Conservation (phyloP, 2,113 vertebrate genomes). For the Epinephelus lanceolatus region DNA sequence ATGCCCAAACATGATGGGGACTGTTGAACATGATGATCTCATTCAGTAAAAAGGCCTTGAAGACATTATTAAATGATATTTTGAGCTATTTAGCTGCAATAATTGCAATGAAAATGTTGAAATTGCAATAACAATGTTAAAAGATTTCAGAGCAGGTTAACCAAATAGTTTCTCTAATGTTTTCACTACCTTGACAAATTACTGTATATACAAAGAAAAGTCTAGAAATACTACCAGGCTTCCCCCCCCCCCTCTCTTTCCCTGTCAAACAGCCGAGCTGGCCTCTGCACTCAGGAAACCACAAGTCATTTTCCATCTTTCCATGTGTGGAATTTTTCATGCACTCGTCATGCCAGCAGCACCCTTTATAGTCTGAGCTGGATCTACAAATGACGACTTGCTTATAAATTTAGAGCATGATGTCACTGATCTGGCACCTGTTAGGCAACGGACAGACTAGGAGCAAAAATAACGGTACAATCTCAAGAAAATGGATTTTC, state of each 20-base stretch:
- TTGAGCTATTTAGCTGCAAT: constrained; percentile 43
- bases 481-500: constrained; percentile 46
- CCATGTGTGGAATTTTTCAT: constrained; percentile 85
- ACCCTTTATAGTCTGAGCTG: constrained; percentile 69
- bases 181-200: constrained; percentile 76
- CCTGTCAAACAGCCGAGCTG: constrained; percentile 73
- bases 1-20: constrained; percentile 19
- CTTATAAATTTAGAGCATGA: constrained; percentile 81
- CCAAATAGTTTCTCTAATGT: constrained; percentile 56
- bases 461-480: constrained; percentile 36
- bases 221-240: constrained; percentile 63
- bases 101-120: constrained; percentile 68
- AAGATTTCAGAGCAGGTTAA: constrained; percentile 50
- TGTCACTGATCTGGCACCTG: constrained; percentile 78
- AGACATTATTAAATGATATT: constrained; percentile 60
- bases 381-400: constrained; percentile 69
- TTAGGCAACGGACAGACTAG: constrained; percentile 14
- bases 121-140: constrained; percentile 52
- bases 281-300: constrained; percentile 82
- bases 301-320: constrained; percentile 84
- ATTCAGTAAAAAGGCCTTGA: constrained; percentile 32
- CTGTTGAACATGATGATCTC: constrained; percentile 50
- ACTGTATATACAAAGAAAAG: constrained; percentile 70
- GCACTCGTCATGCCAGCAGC: constrained; percentile 73
- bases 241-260: constrained; percentile 24